Conservation (phyloP, 2,797 vertebrate species). For the Esox masquinongy region DNA sequence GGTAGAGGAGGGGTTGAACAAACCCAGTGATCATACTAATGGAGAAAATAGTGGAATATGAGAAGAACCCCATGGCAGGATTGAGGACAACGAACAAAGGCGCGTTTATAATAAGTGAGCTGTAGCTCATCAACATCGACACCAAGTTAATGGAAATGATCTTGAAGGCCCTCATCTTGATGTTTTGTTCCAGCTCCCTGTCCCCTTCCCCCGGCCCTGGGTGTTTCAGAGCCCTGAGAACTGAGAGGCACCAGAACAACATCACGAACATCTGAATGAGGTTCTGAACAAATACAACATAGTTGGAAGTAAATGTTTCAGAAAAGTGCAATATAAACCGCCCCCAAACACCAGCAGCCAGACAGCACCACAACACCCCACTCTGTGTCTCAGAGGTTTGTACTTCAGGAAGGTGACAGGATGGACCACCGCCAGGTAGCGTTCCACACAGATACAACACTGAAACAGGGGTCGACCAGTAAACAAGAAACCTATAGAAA, state of each 20-base stretch:
- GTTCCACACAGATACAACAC: constrained; percentile 26
- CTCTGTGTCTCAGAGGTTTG: constrained; percentile 7
- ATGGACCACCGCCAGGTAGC: constrained; percentile 28
- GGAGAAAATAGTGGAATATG: background rate
- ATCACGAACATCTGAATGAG: background rate
- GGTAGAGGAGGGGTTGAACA: background rate
- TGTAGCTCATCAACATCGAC: background rate
- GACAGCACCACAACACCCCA: background rate
- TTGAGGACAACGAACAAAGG: background rate
- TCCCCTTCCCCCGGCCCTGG: background rate
- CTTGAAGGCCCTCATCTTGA: background rate
- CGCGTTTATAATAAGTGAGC: background rate
- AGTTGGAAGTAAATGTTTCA: background rate
- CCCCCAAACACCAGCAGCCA: background rate
- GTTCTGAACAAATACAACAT: background rate
- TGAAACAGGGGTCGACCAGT: constrained; percentile 17
- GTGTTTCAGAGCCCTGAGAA: constrained; percentile 2
- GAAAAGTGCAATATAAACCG: background rate
- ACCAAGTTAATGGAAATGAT: background rate
- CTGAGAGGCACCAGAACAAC: constrained; percentile 13
- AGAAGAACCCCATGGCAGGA: background rate
- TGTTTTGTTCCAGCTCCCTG: background rate
- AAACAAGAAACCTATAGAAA: background rate
- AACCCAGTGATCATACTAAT: background rate
- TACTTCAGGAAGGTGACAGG: constrained; percentile 22